These are phyloP conservation scores for Drosophila vallismaia DNA, from an alignment of 2,888 invertebrate species.

Conservation along the genomic window DNA sequence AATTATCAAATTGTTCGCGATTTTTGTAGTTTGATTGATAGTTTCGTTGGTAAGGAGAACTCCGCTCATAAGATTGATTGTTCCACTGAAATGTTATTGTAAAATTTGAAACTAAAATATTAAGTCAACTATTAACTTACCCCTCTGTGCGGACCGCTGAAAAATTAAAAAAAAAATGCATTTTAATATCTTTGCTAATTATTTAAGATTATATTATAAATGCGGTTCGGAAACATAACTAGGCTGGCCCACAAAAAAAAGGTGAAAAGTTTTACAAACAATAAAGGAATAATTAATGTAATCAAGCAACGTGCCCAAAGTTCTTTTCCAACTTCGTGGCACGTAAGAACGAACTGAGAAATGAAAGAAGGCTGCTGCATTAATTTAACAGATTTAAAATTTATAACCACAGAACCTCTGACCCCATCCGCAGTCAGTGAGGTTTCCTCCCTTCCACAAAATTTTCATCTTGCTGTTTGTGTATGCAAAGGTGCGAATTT, in stretches of 20 bases:
- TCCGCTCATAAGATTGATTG: not conserved
- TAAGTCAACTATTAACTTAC: slow-evolving; percentile 51
- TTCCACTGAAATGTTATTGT: slow-evolving; percentile 14
- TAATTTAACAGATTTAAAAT: slow-evolving; percentile 83
- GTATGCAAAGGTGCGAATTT: slow-evolving; percentile 79
- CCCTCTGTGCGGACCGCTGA: slow-evolving; percentile 52
- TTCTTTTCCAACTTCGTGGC: slow-evolving; percentile 54
- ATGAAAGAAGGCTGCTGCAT: slow-evolving; percentile 68
- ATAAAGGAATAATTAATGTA: slow-evolving; percentile 82
- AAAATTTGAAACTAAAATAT: not conserved
- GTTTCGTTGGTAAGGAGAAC: slow-evolving; percentile 7
- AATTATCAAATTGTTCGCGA: not conserved
- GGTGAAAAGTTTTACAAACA: slow-evolving; percentile 54
- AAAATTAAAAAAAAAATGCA: slow-evolving; percentile 19
- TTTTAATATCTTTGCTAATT: slow-evolving; percentile 12
- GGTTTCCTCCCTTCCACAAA: not conserved
- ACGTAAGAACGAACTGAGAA: slow-evolving; percentile 54
- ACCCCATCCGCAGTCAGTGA: not conserved
- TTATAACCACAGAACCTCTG: slow-evolving; percentile 75
- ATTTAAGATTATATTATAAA: slow-evolving; percentile 29
- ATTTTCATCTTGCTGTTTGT: slow-evolving; percentile 50
- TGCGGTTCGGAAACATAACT: slow-evolving; percentile 36
- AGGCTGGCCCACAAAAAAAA: slow-evolving; percentile 23
- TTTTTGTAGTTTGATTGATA: slow-evolving; percentile 8
- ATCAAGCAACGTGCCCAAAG: slow-evolving; percentile 73